Evolutionary conservation across 2,113 vertebrate species (phyloP).

Genomic region (Crotalus tigris): DNA sequence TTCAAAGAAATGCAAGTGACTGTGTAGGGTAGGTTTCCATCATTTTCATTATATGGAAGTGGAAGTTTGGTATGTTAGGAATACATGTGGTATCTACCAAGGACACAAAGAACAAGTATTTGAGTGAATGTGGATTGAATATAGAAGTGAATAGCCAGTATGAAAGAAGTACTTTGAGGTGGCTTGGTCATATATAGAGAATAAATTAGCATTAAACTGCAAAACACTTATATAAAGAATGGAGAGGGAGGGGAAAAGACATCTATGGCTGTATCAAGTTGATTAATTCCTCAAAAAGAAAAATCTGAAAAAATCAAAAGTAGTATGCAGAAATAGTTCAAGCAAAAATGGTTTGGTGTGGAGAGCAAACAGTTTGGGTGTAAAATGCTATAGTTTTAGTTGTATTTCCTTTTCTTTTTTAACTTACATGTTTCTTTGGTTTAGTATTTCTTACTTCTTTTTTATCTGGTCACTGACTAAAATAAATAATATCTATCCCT

Average conservation of each 20-base stretch:
- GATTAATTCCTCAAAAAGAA: neutral
- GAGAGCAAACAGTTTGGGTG: neutral
- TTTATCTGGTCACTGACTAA: neutral
- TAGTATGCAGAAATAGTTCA: neutral
- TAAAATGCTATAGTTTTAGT: neutral
- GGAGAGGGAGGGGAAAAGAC: neutral
- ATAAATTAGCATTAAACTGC: neutral
- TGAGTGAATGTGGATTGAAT: neutral
- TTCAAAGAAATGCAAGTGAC: neutral
- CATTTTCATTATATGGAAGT: neutral
- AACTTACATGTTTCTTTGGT: neutral
- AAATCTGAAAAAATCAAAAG: neutral
- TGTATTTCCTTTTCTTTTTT: neutral
- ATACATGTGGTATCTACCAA: neutral
- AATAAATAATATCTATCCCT: neutral
- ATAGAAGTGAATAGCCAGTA: neutral
- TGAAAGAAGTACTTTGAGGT: neutral
- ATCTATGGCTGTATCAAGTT: neutral
- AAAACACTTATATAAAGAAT: neutral
- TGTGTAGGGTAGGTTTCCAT: neutral
- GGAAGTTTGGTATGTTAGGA: neutral
- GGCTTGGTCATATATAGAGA: neutral
- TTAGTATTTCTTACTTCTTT: neutral
- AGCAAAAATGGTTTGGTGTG: neutral
- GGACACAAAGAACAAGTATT: neutral